Evolutionary conservation across 2,888 invertebrate species (phyloP).

Genomic region (Dastarcus helophoroides): DNA sequence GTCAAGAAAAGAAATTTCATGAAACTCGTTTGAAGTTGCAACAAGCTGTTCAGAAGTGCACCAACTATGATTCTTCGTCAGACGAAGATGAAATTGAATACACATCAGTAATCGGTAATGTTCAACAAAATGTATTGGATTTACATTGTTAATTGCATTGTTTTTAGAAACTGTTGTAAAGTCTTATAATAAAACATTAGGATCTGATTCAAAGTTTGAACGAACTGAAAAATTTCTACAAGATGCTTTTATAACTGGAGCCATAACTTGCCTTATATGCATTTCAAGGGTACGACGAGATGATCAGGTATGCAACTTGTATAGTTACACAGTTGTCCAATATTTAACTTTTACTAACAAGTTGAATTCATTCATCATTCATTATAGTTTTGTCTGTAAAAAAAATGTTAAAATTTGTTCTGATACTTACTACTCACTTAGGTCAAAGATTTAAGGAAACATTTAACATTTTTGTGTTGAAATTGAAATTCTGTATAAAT

Average conservation of each 20-base stretch:
- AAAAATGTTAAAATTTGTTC: too few species aligned
- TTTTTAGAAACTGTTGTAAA: slow-evolving; percentile 39
- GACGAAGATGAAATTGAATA: slow-evolving; percentile 43
- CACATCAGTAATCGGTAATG: slow-evolving; percentile 39
- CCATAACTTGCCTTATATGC: slow-evolving; percentile 80
- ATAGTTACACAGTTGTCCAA: background rate
- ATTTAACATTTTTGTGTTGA: too few species aligned
- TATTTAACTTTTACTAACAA: slow-evolving; percentile 3
- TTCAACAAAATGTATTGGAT: background rate
- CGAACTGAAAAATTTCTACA: slow-evolving; percentile 63
- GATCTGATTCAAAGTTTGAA: slow-evolving; percentile 36
- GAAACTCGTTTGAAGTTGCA: slow-evolving; percentile 40
- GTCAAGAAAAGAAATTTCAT: slow-evolving; percentile 36
- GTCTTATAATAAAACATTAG: slow-evolving; percentile 37
- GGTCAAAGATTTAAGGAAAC: too few species aligned
- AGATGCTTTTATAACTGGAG: slow-evolving; percentile 67
- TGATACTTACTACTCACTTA: too few species aligned
- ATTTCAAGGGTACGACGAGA: slow-evolving; percentile 73
- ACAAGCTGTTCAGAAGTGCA: slow-evolving; percentile 39
- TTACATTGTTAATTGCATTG: slow-evolving; percentile 4
- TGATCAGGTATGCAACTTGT: slow-evolving; percentile 56
- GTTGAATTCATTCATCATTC: too few species aligned
- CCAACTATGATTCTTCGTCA: slow-evolving; percentile 42
- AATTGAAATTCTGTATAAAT: too few species aligned
- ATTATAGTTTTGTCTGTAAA: too few species aligned